These are phyloP conservation scores for Stenopsyche tienmushanensis DNA, from an alignment of 1,140 invertebrate genomes.

Conservation along the genomic window DNA sequence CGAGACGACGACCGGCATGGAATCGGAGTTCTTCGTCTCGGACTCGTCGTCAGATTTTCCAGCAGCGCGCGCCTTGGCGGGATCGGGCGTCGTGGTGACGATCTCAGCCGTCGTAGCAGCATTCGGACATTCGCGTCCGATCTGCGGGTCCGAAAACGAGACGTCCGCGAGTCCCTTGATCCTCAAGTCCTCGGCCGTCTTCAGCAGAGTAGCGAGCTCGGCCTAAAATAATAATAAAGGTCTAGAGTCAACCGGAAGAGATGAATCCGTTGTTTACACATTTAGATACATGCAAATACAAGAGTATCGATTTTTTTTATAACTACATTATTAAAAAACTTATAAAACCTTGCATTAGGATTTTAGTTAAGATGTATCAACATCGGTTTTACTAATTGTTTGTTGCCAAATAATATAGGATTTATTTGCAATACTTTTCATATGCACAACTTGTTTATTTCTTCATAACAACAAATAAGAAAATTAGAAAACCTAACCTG, in stretches of 20 bases:
- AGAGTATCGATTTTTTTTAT: too few species aligned
- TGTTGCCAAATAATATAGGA: too few species aligned
- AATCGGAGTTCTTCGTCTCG: constrained; percentile 8
- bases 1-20: neutral
- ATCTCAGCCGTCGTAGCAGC: constrained; percentile 20
- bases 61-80: constrained; percentile 36
- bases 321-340: too few species aligned
- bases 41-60: constrained; percentile 29
- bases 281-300: too few species aligned
- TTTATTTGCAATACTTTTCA: too few species aligned
- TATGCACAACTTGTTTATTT: too few species aligned
- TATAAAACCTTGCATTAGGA: too few species aligned
- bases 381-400: too few species aligned
- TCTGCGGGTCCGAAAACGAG: constrained; percentile 68
- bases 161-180: constrained; percentile 90
- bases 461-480: neutral
- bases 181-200: constrained; percentile 87
- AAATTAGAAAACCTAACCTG: neutral
- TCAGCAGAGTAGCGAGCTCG: constrained; percentile 79
- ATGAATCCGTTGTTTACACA: too few species aligned
- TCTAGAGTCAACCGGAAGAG: too few species aligned
- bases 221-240: constrained; percentile 65
- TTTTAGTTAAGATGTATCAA: too few species aligned
- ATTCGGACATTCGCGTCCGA: constrained; percentile 49
- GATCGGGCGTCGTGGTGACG: constrained; percentile 44